Evolutionary conservation across 1,140 invertebrate genomes (phyloP), one percentile per base, ranked within the genome.

Genomic region (Drosophila novamexicana): DNA sequence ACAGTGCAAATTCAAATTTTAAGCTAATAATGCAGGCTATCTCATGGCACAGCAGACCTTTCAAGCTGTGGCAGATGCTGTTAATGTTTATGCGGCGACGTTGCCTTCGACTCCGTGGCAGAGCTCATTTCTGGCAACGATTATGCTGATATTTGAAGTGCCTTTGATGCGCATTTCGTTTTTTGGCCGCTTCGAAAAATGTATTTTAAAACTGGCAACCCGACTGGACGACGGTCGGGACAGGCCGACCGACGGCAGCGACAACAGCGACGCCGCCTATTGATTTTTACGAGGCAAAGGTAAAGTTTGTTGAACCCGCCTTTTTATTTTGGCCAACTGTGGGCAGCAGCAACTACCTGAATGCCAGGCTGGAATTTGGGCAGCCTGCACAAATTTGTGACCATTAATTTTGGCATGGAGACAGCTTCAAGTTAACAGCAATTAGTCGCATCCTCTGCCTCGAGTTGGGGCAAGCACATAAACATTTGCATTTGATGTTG

Each of bases 61-160:
- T n/a, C 12, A 9, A 49, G 32, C 12, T 49, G 16, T n/a, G n/a
- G 14, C 16, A 9, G 45, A 9, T 36, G 57, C 29, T 47, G 45
- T 22, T 16, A 62, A 70, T 72, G 63, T 77, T 40, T 32, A 52
- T 65, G 61, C 45, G 54, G 53, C 65, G 62, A 65, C 59, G 76
- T 36, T 64, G 68, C 22, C 29, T 8, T 10, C 10, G 32, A 18
- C 40, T 18, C 5, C 16, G 53, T 22, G 50, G 37, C 57, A 18
- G 18, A 37, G 72, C 72, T 70, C 72, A 71, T 75, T 71, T 70
- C 73, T 75, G 73, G 59, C 73, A 75, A 54, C 67, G 73, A 75
- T 75, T 75, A 67, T 88, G 83, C 76, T 75, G 84, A 86, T 86
- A 81, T 89, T 83, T 86, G 79, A 89, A 86, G 84, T 89, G 84